These are phyloP conservation scores for Geococcyx californianus DNA, from an alignment of 2,113 vertebrate species.

Conservation along the genomic window DNA sequence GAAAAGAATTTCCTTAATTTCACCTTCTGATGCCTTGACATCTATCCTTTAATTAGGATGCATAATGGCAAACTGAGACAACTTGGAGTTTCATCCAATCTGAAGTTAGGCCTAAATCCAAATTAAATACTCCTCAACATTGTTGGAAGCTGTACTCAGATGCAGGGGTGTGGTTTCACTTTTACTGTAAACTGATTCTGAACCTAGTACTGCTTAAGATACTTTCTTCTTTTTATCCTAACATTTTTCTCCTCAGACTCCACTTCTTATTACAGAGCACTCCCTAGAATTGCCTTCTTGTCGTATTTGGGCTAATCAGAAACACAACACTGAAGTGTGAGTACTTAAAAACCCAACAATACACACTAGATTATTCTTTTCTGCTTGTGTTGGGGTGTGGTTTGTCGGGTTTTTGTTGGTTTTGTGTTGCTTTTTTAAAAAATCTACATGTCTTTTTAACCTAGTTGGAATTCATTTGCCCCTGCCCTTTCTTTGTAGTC, in stretches of 20 bases:
- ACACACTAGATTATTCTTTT: not conserved
- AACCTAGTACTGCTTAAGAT: not conserved
- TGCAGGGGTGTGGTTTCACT: not conserved
- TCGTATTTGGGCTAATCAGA: not conserved
- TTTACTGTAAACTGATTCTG: not conserved
- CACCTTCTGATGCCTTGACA: not conserved
- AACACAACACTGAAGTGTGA: not conserved
- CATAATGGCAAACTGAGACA: not conserved
- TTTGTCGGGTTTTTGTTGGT: not conserved
- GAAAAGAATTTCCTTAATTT: not conserved
- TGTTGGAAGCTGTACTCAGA: not conserved
- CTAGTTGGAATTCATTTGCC: not conserved
- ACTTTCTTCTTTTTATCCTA: not conserved
- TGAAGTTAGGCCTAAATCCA: conserved; percentile 5
- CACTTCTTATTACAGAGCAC: not conserved
- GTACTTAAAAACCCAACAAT: not conserved
- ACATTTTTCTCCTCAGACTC: not conserved
- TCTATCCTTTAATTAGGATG: not conserved
- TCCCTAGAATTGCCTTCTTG: not conserved
- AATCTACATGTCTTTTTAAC: not conserved
- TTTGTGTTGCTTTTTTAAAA: not conserved
- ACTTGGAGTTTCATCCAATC: not conserved
- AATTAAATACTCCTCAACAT: conserved; percentile 9
- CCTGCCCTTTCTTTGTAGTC: not conserved
- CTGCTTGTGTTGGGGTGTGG: not conserved